Conservation (phyloP, 2,888 invertebrate genomes). For the Idaea aversata region DNA sequence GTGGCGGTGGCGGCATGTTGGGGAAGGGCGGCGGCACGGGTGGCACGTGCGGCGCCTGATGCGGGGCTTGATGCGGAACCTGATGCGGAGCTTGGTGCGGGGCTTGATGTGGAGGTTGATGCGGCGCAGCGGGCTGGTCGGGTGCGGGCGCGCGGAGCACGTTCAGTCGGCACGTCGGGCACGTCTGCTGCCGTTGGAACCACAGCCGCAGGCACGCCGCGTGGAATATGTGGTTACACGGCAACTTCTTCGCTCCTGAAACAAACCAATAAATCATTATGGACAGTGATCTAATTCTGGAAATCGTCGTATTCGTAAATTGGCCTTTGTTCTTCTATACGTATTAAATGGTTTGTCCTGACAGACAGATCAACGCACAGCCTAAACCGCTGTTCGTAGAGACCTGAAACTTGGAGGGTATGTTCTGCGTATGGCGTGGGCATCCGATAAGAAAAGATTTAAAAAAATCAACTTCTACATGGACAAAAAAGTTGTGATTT, state of each 20-base stretch:
- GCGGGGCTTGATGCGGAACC: conserved; percentile 21
- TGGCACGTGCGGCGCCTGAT: conserved; percentile 17
- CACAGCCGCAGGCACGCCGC: conserved; percentile 98
- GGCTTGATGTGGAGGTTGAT: conserved; percentile 27
- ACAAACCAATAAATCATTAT: not conserved
- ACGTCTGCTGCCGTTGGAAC: conserved; percentile 99
- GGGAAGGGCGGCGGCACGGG: conserved; percentile 58
- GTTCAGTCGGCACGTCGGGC: conserved; percentile 98
- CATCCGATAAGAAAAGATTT: too few species aligned
- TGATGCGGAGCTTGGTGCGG: conserved; percentile 17
- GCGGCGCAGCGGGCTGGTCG: conserved; percentile 38
- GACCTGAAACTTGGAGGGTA: too few species aligned
- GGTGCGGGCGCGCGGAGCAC: conserved; percentile 81
- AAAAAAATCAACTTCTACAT: too few species aligned
- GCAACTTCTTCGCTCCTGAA: conserved; percentile 93
- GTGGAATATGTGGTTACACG: conserved; percentile 99
- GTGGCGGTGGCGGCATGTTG: conserved; percentile 63
- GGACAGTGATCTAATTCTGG: too few species aligned
- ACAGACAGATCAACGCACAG: too few species aligned
- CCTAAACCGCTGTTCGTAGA: too few species aligned
- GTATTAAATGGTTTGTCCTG: too few species aligned
- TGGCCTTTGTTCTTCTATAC: too few species aligned
- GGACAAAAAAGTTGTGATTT: too few species aligned
- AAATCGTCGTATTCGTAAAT: too few species aligned
- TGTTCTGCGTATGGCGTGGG: too few species aligned